A percentile compares a stretch with the other conserved stretches of the same genome.
Conservation (phyloP, 1,140 invertebrate species). For the Heterodera schachtii region DNA sequence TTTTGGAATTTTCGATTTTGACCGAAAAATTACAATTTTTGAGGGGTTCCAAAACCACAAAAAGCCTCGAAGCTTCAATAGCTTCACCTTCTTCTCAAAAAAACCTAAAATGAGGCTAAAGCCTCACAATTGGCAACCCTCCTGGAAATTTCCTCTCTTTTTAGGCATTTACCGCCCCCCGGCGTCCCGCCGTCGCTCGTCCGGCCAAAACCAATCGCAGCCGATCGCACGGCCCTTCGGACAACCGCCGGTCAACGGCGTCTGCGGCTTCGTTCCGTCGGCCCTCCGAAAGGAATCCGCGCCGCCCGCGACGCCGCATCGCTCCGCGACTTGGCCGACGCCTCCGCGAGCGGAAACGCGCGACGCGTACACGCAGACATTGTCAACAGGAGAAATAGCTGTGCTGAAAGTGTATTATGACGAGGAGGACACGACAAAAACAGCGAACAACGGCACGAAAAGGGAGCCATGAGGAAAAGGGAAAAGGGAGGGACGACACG, state of each 20-base stretch:
- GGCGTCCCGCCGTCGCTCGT: conserved; percentile 27
- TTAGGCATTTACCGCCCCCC: conserved; percentile 40
- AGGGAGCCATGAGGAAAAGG: not conserved
- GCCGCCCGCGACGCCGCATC: conserved; percentile 29
- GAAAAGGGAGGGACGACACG: not conserved
- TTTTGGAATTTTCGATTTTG: no score
- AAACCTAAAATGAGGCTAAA: no score
- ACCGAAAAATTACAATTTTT: no score
- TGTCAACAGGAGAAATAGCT: conserved; percentile 64
- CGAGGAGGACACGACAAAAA: conserved; percentile 30
- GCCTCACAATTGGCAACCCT: no score
- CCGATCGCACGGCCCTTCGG: conserved; percentile 21
- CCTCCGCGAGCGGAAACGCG: conserved; percentile 41
- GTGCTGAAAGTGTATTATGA: conserved; percentile 63
- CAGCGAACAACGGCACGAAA: conserved; percentile 2
- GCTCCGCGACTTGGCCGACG: conserved; percentile 16
- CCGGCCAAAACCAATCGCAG: conserved; percentile 29
- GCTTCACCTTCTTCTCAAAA: no score
- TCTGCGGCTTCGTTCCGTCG: conserved; percentile 25
- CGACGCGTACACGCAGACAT: conserved; percentile 60
- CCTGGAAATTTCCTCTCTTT: no score
- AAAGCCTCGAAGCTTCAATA: no score
- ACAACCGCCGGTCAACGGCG: conserved; percentile 17
- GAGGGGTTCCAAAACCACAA: no score
- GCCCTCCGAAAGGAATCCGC: conserved; percentile 38